Base-by-base conservation (phyloP, 1,140 invertebrate species). In the Gryllus bimaculatus region DNA sequence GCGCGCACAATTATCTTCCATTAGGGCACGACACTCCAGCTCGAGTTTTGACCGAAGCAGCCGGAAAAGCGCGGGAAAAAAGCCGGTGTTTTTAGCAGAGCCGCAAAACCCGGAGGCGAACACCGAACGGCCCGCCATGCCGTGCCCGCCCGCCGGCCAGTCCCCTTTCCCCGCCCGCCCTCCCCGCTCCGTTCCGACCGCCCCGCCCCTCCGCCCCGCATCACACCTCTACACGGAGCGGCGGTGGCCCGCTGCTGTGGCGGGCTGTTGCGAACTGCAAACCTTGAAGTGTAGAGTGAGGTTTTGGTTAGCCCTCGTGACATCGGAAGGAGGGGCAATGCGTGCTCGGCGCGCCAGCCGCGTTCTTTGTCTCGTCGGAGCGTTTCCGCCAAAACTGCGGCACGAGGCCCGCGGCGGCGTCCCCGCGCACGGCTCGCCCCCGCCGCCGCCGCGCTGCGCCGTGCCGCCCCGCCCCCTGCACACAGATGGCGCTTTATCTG, bases 401-500 rank as follows among this genome's bases (percentile, higher is more conserved):
- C 18, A 18, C 54, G 54, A 18, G 10, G 10, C 54, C 54, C 54
- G 54, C 54, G 18, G 10, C 18, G 18, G 10, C 49, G 54, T 7
- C 54, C 54, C 2, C 54, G 10, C 54, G 18, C 10, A 7, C 54
- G 10, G 7, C 54, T 13, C 54, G 18, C 54, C 54, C 10, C 54
- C 18, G 2, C 18, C 54, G 0, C 54, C 18, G 2, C 18, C 2
- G 2, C 54, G 3, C 26, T n/a, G n/a, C 54, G 18, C 54, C 18
- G 2, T 66, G 2, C 54, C 54, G 2, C 0, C 54, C 54, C 0
- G 2, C 54, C 54, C 2, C 54, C 7, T 1, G 7, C 54, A 66
- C 54, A 66, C 54, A 66, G 54, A 66, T 66, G 54, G 54, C 54
- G 54, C 54, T 66, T 66, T 66, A 66, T 66, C 54, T 66, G 54